Base-by-base conservation (phyloP, 2,888 invertebrate species). In the Cosmia pyralina region DNA sequence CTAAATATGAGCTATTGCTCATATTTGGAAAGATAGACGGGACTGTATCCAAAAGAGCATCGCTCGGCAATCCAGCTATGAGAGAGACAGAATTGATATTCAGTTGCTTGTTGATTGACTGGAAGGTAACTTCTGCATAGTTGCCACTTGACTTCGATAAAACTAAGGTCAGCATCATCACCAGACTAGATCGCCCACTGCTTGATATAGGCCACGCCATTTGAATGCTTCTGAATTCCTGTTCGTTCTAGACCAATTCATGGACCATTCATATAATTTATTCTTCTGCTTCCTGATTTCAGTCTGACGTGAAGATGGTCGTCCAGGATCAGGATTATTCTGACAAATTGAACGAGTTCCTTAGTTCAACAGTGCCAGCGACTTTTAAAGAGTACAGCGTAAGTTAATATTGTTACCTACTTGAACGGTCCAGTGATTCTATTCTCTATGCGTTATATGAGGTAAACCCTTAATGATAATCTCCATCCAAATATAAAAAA, bases 241-340 rank as follows among this genome's bases (percentile, higher is more conserved):
- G 15, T 59, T 59, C 2, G 4, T 59, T 38, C 13, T 22, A 28
- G 2, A 22, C 1, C 22, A 60, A 60, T 5, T 41, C 41, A 44
- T 17, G 22, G 10, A 44, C 6, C 22, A 22, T 60, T 17, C 2
- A 22, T 59, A 15, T 5, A 41, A 41, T 41, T 41, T 2, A 17
- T 17, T 44, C 41, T 62, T 22, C 5, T 50, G 2, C 13, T 62
- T 53, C 6, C 11, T 64, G 44, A 85, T 82, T 28, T 19, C 85
- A 89, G 88, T 81, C 89, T n/a, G 48, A 74, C 11, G 41, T 89
- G 5, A 74, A 69, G 2, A 52, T 87, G 7, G 44, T 53, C 13
- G 28, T 84, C 6, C 69, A 76, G 11, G 75, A 74, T 28, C 4
- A 8, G 5, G 80, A 88, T 13, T 59, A 83, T 19, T 85, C 88